These are phyloP conservation scores for Esox lucius DNA, from an alignment of 2,797 vertebrate genomes.

Conservation along the genomic window DNA sequence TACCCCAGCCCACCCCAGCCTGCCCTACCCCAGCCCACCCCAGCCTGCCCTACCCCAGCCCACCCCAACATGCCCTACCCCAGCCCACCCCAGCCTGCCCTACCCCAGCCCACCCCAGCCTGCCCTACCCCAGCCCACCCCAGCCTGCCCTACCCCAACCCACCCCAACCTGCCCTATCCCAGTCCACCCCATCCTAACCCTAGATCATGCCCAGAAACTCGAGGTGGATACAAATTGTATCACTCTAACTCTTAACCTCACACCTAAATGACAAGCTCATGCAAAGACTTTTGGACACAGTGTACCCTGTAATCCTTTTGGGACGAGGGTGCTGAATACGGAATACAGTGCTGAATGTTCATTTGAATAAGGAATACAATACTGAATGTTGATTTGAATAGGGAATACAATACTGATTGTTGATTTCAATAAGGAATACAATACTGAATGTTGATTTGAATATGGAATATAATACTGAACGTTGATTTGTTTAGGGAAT, in stretches of 20 bases:
- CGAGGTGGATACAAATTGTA: neutral
- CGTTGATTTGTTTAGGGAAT: too few species aligned
- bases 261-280: constrained; percentile 24
- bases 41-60: neutral
- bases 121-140: neutral
- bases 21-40: neutral
- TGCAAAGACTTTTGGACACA: neutral
- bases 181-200: too few species aligned
- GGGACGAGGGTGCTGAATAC: neutral
- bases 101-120: neutral
- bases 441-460: too few species aligned
- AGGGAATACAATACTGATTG: too few species aligned
- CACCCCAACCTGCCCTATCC: neutral
- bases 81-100: neutral
- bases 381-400: too few species aligned
- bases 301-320: neutral
- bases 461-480: too few species aligned
- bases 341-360: neutral
- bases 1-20: neutral
- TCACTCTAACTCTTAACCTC: constrained; percentile 36
- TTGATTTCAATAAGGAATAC: too few species aligned
- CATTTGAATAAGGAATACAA: too few species aligned
- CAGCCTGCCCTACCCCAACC: neutral
- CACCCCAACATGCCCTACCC: neutral
- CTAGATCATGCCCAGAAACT: neutral